These are phyloP conservation scores for Euphonia xanthogaster DNA, from an alignment of 2,797 vertebrate species.

Conservation along the genomic window DNA sequence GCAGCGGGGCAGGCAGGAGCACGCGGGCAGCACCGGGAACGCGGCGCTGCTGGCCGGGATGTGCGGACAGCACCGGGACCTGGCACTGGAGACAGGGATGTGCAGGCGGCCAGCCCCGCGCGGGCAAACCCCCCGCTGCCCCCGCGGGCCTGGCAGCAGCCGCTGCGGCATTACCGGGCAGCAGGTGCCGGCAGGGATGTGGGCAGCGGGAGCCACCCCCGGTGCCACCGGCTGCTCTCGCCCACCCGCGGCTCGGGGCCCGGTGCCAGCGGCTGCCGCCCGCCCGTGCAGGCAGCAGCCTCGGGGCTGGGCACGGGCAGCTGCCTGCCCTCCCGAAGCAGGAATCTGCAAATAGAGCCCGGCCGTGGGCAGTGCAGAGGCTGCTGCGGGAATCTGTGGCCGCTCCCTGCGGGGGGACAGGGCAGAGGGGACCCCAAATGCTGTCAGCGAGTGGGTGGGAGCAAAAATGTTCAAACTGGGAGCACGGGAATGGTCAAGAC, in stretches of 20 bases:
- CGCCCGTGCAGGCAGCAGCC: not conserved
- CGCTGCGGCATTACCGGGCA: not conserved
- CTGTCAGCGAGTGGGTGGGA: rapidly evolving
- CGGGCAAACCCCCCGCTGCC: not conserved
- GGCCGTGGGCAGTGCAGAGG: not conserved
- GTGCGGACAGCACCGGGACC: not conserved
- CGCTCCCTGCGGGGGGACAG: rapidly evolving
- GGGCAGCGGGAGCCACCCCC: not conserved
- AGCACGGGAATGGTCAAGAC: rapidly evolving
- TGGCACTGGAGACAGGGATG: rapidly evolving
- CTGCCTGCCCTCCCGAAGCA: not conserved
- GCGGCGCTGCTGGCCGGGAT: rapidly evolving
- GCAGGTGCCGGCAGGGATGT: conserved; percentile 19
- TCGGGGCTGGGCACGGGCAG: not conserved
- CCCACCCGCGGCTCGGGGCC: not conserved
- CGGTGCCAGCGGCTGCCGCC: conserved; percentile 6
- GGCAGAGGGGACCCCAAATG: not conserved
- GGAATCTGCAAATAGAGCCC: not conserved
- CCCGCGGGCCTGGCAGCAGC: not conserved
- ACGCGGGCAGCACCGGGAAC: rapidly evolving
- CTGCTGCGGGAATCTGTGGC: not conserved
- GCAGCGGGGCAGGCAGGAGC: not conserved
- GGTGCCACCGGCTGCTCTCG: not conserved
- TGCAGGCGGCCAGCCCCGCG: not conserved
- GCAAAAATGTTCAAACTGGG: not conserved